Base-by-base conservation (phyloP, 2,797 vertebrate species). In the Oryzias sinensis region DNA sequence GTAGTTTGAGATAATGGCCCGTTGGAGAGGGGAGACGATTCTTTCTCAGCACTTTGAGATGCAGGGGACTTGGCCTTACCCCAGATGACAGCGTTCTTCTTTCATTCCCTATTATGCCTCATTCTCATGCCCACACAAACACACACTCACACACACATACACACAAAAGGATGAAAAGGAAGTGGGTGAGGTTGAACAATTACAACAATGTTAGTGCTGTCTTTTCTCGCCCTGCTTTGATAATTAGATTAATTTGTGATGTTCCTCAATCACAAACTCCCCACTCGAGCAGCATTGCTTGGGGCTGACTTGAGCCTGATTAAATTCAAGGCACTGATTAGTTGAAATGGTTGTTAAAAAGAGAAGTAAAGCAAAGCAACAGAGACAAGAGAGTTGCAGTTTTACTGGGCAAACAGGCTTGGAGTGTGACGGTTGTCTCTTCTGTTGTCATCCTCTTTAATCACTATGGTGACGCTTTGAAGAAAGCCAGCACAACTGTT, bases 251-350 rank as follows among this genome's bases (percentile, higher is more conserved):
- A 88, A 82, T 80, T 74, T 42, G 70, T 70, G 73, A 56, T 87
- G 83, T 74, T 88, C 79, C 76, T 63, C 65, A 24, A 80, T 84
- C 72, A 83, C 77, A 82, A 70, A 83, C 79, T 79, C 76, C 54
- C 68, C 72, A 54, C 80, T 82, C 76, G 77, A 53, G 63, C 53
- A 42, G 64, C 75, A 79, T 77, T 81, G 78, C 87, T 86, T 18
- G 53, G 52, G 83, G 87, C 80, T 77, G 81, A 77, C 70, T 74
- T 70, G 79, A 68, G 60, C 58, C 79, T 84, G 85, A 89, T 90
- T 86, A 76, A 85, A 90, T 89, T 88, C 82, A 70, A 86, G 80
- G 85, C 86, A 84, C 74, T 83, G 80, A 80, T 65, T 70, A 56
- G 59, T 70, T 18, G 41, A 73, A 72, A 53, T 43, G 43, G 56